These are phyloP conservation scores for Benitochromis conjunctus DNA, from an alignment of 2,113 vertebrate species.

Conservation along the genomic window DNA sequence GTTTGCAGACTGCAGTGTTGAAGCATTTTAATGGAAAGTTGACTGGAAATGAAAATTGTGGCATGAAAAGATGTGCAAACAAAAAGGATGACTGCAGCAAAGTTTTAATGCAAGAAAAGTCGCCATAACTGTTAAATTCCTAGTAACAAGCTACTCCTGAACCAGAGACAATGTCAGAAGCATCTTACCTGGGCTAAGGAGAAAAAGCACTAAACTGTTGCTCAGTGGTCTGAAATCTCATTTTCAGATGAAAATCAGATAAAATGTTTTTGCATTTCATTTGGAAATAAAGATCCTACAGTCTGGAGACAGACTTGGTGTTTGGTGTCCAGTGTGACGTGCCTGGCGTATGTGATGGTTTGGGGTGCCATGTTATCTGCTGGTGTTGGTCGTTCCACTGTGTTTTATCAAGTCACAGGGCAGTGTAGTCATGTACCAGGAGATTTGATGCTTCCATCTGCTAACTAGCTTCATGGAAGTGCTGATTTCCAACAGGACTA, in stretches of 20 bases:
- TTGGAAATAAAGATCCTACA: background rate
- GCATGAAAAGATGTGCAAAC: background rate
- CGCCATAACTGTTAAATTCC: background rate
- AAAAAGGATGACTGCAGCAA: background rate
- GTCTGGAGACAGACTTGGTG: background rate
- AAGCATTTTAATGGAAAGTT: background rate
- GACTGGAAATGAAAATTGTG: background rate
- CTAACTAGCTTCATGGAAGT: background rate
- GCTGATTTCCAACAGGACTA: background rate
- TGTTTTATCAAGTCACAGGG: background rate
- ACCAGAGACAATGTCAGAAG: background rate
- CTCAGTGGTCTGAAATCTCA: fast-evolving
- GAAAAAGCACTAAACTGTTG: background rate
- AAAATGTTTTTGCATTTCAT: background rate
- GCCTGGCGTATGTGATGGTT: background rate
- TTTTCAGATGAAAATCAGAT: background rate
- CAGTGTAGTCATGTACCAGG: background rate
- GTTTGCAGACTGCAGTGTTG: background rate
- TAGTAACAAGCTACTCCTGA: background rate
- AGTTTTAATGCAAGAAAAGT: background rate
- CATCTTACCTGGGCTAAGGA: background rate
- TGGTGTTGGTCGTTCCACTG: background rate
- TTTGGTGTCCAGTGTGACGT: background rate
- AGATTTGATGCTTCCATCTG: background rate
- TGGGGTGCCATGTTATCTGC: background rate